Base-by-base conservation (phyloP, 2,113 vertebrate genomes). In the Thinocorus orbignyianus region DNA sequence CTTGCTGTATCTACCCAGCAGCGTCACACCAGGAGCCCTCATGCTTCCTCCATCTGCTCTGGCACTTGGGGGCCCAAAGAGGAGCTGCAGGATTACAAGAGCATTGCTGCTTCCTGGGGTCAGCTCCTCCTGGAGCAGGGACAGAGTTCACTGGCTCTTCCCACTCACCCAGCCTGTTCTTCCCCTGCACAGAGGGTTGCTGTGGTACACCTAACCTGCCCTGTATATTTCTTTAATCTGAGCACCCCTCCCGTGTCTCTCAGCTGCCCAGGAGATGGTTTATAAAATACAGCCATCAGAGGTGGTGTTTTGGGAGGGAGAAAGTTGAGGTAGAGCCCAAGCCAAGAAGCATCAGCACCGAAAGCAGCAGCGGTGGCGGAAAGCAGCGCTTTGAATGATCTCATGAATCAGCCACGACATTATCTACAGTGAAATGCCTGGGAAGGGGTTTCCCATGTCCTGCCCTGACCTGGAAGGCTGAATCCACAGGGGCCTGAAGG, bases 361-460 rank as follows among this genome's bases (percentile, higher is more conserved):
- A 86, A 65, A 90, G 95, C 65, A 83, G 89, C 87, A 77, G 79
- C 52, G 41, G 13, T 51, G 62, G 88, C 8, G 28, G 87, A 96
- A 97, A 92, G 92, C 93, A 94, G 65, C 0, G 0, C 89, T 91
- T 72, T 83, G 92, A 93, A 95, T 73, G 93, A 86, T 89, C 92
- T 94, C 91, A 95, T 96, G 95, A 97, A 97, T 97, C 95, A 97
- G 83, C 78, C 79, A 69, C 8, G 91, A 96, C 93, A 90, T 97
- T 97, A 98, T 97, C 95, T 95, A 79, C 93, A 97, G 96, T 93
- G 97, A 98, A 98, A 92, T 81, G 95, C 80, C 91, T 90, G 93
- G 92, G 93, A 96, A 97, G 96, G 93, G 95, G 95, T 94, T 98
- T 98, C 97, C 97, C 98, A 98, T 95, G 97, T 97, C 95, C 95